A percentile compares a stretch with the other conserved stretches of the same genome.
These are phyloP conservation scores for Sinohyriopsis cumingii DNA, from an alignment of 2,888 invertebrate genomes.

Conservation along the genomic window DNA sequence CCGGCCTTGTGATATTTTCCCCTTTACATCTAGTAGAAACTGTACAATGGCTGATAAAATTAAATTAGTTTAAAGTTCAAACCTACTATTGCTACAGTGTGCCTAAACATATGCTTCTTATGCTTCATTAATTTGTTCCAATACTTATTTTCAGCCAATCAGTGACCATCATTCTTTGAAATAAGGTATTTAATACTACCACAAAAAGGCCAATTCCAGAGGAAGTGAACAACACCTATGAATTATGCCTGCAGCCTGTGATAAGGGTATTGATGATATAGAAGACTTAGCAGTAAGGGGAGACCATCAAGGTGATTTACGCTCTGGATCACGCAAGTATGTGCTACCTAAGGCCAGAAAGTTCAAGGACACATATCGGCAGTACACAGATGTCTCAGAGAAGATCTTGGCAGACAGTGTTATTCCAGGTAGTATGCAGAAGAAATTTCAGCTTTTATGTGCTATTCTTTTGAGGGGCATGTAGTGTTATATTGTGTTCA, in stretches of 20 bases:
- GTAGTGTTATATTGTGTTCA: not conserved
- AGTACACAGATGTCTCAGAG: constrained; percentile 12
- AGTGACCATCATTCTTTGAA: too few relatives aligned
- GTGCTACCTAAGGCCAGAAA: constrained; percentile 52
- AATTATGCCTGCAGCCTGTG: not conserved
- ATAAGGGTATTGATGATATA: constrained; percentile 54
- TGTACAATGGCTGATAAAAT: too few relatives aligned
- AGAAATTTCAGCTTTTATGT: not conserved
- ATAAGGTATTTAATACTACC: too few relatives aligned
- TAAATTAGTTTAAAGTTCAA: too few relatives aligned
- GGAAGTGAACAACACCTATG: too few relatives aligned
- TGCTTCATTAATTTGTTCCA: too few relatives aligned
- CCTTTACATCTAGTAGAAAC: too few relatives aligned
- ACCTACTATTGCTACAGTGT: too few relatives aligned
- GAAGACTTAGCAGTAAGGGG: constrained; percentile 57
- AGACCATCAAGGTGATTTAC: constrained; percentile 36
- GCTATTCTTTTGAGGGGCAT: not conserved
- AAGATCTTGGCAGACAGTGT: constrained; percentile 53
- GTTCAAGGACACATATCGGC: constrained; percentile 14
- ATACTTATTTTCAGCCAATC: too few relatives aligned
- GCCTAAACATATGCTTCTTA: too few relatives aligned
- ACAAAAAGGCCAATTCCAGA: too few relatives aligned
- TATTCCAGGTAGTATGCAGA: constrained; percentile 75
- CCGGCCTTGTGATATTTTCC: too few relatives aligned
- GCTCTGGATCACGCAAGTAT: constrained; percentile 38